phyloP scores from a whole-genome alignment of 2,888 invertebrate species.

The Drosophila colorata region DNA sequence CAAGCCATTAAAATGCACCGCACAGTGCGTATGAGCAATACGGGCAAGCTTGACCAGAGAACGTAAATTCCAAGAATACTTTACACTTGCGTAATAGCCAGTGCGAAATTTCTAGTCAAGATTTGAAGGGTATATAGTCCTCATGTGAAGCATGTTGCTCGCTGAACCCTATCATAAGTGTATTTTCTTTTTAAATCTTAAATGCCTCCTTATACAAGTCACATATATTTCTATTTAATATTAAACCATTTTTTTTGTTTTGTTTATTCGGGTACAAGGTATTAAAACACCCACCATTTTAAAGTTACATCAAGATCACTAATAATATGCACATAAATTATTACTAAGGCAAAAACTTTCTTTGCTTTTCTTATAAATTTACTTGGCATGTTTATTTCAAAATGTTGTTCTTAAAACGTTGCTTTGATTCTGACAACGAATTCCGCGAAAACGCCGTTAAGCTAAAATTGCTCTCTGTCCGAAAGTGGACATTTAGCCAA shows the following conservation, averaged over 20 bases:
- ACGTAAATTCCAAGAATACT: conserved; percentile 1
- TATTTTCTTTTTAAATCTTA: too few relatives aligned
- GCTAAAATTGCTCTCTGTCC: not conserved
- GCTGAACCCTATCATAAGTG: too few relatives aligned
- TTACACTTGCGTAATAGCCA: not conserved
- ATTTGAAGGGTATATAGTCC: not conserved
- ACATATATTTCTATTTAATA: not conserved
- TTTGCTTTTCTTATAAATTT: not conserved
- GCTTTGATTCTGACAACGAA: conserved; percentile 9
- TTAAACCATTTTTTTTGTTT: not conserved
- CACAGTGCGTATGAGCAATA: conserved; percentile 57
- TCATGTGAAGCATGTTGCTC: too few relatives aligned
- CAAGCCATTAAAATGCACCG: conserved; percentile 55
- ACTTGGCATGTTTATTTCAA: not conserved
- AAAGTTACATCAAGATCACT: not conserved
- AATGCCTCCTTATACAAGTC: too few relatives aligned
- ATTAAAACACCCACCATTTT: not conserved
- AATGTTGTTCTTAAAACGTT: not conserved
- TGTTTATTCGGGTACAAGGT: not conserved
- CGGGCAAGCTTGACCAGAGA: conserved; percentile 6
- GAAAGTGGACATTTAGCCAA: conserved; percentile 46
- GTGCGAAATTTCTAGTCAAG: not conserved
- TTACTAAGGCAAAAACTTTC: conserved; percentile 5
- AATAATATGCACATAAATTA: conserved; percentile 5
- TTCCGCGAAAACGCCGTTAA: conserved; percentile 3